Conservation (phyloP, 2,888 invertebrate species). For the Caenorhabditis angaria region DNA sequence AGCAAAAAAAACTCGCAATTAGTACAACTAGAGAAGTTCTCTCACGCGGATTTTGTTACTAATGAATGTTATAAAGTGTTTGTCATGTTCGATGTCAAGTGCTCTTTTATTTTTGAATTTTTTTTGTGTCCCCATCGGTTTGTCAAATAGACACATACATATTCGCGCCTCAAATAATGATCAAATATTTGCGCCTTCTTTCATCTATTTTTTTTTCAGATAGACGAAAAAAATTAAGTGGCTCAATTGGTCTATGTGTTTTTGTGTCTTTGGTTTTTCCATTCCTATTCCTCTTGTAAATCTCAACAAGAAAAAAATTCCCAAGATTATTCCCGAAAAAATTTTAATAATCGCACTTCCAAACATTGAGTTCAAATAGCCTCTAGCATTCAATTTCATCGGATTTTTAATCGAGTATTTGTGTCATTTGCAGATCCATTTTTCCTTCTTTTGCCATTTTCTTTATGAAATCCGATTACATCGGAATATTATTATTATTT, state of each 20-base stretch:
- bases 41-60: not conserved
- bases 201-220: not conserved
- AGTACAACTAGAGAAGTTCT: conserved; percentile 1
- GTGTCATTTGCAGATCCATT: no score
- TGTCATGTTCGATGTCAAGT: not conserved
- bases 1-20: not conserved
- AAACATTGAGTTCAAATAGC: no score
- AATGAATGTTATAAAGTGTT: no score
- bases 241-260: not conserved
- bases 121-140: not conserved
- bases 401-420: no score
- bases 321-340: no score
- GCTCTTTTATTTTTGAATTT: not conserved
- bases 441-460: no score
- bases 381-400: no score
- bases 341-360: no score
- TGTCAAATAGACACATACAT: not conserved
- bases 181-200: no score
- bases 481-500: no score
- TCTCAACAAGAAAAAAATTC: no score
- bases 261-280: not conserved
- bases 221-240: not conserved
- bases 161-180: not conserved
- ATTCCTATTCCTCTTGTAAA: not conserved
- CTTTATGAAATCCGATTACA: no score